A percentile compares a stretch with the other conserved stretches of the same genome.
These are phyloP conservation scores for Poeciliopsis occidentalis DNA, from an alignment of 2,113 vertebrate species.

Conservation along the genomic window DNA sequence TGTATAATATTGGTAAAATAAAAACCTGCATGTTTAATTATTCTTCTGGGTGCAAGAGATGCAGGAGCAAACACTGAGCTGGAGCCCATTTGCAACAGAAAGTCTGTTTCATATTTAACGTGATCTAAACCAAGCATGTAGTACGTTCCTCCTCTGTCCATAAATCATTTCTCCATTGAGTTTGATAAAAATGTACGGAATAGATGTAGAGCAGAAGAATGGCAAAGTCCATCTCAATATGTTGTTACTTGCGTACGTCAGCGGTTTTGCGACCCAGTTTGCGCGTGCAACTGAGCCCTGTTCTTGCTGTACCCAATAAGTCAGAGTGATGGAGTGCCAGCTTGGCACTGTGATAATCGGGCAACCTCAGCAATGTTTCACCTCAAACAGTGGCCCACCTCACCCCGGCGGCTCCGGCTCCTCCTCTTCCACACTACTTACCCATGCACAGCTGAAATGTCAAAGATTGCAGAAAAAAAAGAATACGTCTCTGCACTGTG, in stretches of 20 bases:
- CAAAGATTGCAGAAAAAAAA: no score
- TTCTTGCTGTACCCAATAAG: constrained; percentile 56
- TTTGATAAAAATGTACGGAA: not conserved
- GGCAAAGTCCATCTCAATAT: constrained; percentile 2
- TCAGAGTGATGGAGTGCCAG: constrained; percentile 56
- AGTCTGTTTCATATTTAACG: not conserved
- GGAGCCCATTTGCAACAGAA: not conserved
- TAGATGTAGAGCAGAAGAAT: not conserved
- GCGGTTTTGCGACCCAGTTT: constrained; percentile 23
- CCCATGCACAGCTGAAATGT: no score
- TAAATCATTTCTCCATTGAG: not conserved
- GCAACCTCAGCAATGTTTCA: constrained; percentile 45
- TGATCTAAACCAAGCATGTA: not conserved
- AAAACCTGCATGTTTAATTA: no score
- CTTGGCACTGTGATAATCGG: constrained; percentile 28
- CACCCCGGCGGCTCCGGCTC: no score
- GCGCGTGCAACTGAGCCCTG: not conserved
- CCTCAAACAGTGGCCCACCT: no score
- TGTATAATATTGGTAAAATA: no score
- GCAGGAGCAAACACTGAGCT: not conserved
- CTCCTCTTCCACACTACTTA: no score
- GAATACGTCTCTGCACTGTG: no score
- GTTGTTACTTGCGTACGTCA: constrained; percentile 21
- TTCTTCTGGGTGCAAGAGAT: constrained; percentile 4
- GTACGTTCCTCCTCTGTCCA: not conserved